Percentiles rank a stretch among this genome's conserved stretches.
Evolutionary conservation across 2,797 vertebrate species (phyloP).

Genomic region (Crax fasciolata): DNA sequence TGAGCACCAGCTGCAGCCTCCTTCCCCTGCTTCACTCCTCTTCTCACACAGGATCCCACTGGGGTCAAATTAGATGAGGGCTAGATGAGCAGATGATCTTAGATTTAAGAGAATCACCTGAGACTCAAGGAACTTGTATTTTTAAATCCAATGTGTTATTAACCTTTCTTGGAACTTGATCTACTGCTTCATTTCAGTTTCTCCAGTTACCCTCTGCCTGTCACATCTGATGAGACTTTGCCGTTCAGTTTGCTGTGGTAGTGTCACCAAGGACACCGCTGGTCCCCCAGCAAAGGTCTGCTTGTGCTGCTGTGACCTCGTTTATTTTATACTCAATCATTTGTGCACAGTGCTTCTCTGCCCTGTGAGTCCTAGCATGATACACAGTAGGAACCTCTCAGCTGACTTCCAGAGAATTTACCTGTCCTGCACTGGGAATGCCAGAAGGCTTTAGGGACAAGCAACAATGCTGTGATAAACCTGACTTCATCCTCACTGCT

Average conservation of each 20-base stretch:
- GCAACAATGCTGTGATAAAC: accelerated
- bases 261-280: background rate
- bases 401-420: background rate
- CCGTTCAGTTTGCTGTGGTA: background rate
- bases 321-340: background rate
- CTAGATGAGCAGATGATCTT: background rate
- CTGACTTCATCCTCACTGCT: background rate
- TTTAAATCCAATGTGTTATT: background rate
- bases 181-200: background rate
- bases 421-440: background rate
- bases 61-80: background rate
- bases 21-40: background rate
- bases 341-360: background rate
- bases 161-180: background rate
- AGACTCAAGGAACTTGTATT: background rate
- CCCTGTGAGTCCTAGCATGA: background rate
- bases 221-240: background rate
- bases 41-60: background rate
- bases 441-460: background rate
- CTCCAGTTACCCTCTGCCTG: background rate
- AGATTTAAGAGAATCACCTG: background rate
- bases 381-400: background rate
- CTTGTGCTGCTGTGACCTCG: background rate
- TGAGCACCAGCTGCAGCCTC: background rate
- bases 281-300: background rate